Base-by-base conservation (phyloP, 1,140 invertebrate species). In the Colletes latitarsis region DNA sequence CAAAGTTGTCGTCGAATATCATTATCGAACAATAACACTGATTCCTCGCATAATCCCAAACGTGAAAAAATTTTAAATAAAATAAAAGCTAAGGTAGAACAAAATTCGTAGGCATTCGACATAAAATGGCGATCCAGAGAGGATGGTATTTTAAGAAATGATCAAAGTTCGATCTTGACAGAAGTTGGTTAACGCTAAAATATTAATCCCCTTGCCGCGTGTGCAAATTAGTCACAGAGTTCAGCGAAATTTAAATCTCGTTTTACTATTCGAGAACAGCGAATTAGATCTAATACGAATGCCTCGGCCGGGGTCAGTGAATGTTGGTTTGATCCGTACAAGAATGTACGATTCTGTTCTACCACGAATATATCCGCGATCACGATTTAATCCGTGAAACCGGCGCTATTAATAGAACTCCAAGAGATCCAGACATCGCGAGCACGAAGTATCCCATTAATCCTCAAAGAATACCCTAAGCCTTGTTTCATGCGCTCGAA, bases 351-450 rank as follows among this genome's bases (percentile, higher is more conserved):
- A 72, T 62, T 52, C 43, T 12, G 6, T 70, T 52, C 17, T 46
- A 43, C 41, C 15, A 15, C 60, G 39, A 4, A 3, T 46, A 6
- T 57, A 76, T 76, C 57, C 49, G n/a, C 46, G 57, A 77, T 77
- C 67, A 39, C 46, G 46, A 71, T 77, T 77, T 77, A 62, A 77
- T 71, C 55, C 55, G 46, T 39, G 46, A 43, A 71, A 52, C 75
- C 21, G 66, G 4, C 15, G 75, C 69, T 77, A 77, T 77, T 77
- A 71, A 77, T 71, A 77, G 75, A 77, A 43, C 43, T 9, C 66
- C 17, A 70, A 52, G 55, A 60, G 55, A 41, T 70, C 43, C 43
- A 60, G 43, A 70, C 57, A 21, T 69, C n/a, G 30, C 9, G 14
- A 19, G 21, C 41, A 57, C 21, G 3, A 9, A 39, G 21, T 12